These are phyloP conservation scores for Crocidura indochinensis DNA, from an alignment of 2,797 vertebrate genomes.

Conservation along the genomic window DNA sequence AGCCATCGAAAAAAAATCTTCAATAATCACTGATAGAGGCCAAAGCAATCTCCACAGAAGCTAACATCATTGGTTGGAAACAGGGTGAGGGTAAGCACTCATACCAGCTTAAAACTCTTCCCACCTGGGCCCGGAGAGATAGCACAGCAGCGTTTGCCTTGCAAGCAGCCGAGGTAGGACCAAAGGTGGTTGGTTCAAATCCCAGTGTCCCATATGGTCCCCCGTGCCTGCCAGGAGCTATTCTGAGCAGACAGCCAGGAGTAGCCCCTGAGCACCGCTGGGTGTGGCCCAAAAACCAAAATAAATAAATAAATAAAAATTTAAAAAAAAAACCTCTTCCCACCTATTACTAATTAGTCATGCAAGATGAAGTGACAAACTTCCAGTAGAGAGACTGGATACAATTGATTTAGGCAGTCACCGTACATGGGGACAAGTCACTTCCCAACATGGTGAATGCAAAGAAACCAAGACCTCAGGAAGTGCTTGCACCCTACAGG, in stretches of 20 bases:
- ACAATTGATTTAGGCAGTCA: conserved; percentile 29
- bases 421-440: conserved; percentile 9
- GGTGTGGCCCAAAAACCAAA: too few relatives aligned
- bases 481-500: background rate
- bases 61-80: conserved; percentile 39
- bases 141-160: too few relatives aligned
- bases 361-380: conserved; percentile 26
- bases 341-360: conserved; percentile 29
- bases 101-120: background rate
- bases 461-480: background rate
- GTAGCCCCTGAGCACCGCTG: too few relatives aligned
- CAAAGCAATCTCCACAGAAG: conserved; percentile 28
- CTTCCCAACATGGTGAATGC: background rate
- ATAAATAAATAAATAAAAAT: too few relatives aligned
- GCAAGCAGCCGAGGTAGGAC: too few relatives aligned
- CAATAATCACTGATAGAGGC: conserved; percentile 54
- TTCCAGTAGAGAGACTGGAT: background rate
- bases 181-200: too few relatives aligned
- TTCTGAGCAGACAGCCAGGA: too few relatives aligned
- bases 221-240: too few relatives aligned
- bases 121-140: too few relatives aligned
- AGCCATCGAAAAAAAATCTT: conserved; percentile 18
- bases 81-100: conserved; percentile 21
- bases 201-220: too few relatives aligned
- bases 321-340: too few relatives aligned